Evolutionary conservation across 2,113 vertebrate species (phyloP).

Genomic region (Anhinga anhinga): DNA sequence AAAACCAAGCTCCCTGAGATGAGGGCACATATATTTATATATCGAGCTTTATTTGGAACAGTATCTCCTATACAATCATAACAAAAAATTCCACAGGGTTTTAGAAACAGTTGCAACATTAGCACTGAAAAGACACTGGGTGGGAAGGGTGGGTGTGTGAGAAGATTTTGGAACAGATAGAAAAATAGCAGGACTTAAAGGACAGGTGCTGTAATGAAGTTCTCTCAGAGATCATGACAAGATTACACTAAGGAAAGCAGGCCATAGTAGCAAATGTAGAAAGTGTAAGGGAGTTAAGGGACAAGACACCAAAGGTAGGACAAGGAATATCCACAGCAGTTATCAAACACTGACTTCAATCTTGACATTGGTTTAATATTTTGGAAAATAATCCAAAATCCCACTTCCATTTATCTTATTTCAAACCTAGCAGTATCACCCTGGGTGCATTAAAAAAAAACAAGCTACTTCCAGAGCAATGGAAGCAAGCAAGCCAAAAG

Average conservation of each 20-base stretch:
- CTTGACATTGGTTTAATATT: not conserved
- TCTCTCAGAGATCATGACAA: not conserved
- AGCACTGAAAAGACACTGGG: not conserved
- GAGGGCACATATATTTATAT: not conserved
- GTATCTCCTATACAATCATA: not conserved
- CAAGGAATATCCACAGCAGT: not conserved
- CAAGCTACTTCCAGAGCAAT: not conserved
- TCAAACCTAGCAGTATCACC: not conserved
- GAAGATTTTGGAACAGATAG: not conserved
- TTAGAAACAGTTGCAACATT: not conserved
- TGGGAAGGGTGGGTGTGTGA: not conserved
- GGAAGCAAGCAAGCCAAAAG: not conserved
- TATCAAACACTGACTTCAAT: not conserved
- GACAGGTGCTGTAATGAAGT: not conserved
- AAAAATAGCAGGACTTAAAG: not conserved
- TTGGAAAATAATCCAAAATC: not conserved
- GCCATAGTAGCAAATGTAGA: not conserved
- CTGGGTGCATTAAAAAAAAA: not conserved
- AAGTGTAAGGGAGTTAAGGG: not conserved
- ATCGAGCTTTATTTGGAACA: not conserved
- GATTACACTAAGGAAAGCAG: not conserved
- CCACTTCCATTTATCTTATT: not conserved
- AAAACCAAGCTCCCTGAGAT: not conserved
- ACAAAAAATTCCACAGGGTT: not conserved
- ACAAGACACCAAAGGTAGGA: not conserved